phyloP scores from a whole-genome alignment of 2,113 vertebrate genomes.

The Pleuronectes platessa region DNA sequence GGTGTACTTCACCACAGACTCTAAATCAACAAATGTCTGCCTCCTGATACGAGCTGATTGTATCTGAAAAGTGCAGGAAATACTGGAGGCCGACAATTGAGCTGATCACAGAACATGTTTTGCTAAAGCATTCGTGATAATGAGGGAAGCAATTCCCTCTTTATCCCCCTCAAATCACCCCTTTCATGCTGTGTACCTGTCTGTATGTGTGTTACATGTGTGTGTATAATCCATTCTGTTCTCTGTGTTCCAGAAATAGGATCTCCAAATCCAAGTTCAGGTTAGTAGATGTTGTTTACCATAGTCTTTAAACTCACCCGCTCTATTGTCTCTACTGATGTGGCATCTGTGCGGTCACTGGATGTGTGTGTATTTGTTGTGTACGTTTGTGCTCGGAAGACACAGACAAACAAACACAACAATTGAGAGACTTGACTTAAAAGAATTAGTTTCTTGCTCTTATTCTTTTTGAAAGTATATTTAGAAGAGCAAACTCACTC shows the following conservation, averaged over 20 bases:
- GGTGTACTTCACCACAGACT: background rate
- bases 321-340: slow-evolving; percentile 45
- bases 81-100: background rate
- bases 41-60: background rate
- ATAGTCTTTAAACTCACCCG: slow-evolving; percentile 57
- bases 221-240: slow-evolving; percentile 89
- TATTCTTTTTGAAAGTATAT: background rate
- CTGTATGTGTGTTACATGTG: slow-evolving; percentile 68
- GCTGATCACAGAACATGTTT: slow-evolving; percentile 31
- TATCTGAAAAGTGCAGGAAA: background rate
- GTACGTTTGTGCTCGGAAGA: background rate
- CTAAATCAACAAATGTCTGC: background rate
- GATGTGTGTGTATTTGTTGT: slow-evolving; percentile 19
- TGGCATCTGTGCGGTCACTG: slow-evolving; percentile 33
- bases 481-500: background rate
- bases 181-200: slow-evolving; percentile 63
- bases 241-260: slow-evolving; percentile 95
- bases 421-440: background rate
- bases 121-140: slow-evolving; percentile 21
- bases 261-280: slow-evolving; percentile 99
- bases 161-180: slow-evolving; percentile 64
- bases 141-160: slow-evolving; percentile 13
- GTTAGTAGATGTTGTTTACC: slow-evolving; percentile 86
- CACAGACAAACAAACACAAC: background rate
- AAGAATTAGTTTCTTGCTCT: background rate